A percentile compares a stretch with the other conserved stretches of the same genome.
Evolutionary conservation across 2,888 invertebrate species (phyloP).

Genomic region (Acronicta aceris): DNA sequence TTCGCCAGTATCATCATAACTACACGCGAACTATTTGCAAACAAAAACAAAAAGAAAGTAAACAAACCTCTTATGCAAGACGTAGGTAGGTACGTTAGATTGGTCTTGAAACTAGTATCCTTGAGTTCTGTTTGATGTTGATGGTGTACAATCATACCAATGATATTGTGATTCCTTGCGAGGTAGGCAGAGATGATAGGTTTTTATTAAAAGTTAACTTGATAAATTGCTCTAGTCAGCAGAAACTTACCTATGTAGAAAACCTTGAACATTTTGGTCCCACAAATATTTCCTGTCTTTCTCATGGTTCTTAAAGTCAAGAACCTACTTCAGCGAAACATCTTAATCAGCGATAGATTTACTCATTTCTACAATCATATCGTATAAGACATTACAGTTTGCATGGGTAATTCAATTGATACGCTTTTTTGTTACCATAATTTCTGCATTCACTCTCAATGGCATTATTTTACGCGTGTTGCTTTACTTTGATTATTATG

Average conservation of each 20-base stretch:
- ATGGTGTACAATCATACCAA: constrained; percentile 18
- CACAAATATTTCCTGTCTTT: too few relatives aligned
- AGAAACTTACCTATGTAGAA: too few relatives aligned
- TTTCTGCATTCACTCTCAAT: constrained; percentile 6
- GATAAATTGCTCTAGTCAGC: neutral
- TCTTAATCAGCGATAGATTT: too few relatives aligned
- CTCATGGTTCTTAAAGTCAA: too few relatives aligned
- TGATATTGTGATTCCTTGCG: neutral
- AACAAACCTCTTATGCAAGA: constrained; percentile 49
- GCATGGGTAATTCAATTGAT: constrained; percentile 20
- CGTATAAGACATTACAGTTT: constrained; percentile 4
- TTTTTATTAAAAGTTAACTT: too few relatives aligned
- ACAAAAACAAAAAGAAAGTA: constrained; percentile 64
- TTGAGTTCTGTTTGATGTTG: constrained; percentile 24
- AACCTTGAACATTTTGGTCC: neutral
- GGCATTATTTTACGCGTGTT: constrained; percentile 11
- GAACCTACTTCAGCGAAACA: too few relatives aligned
- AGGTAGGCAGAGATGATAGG: neutral
- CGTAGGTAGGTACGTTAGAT: constrained; percentile 19
- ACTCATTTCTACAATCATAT: constrained; percentile 1
- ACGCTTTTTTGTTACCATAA: constrained; percentile 19
- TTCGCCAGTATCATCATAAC: constrained; percentile 58
- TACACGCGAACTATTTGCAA: constrained; percentile 61
- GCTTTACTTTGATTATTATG: constrained; percentile 9
- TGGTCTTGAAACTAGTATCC: constrained; percentile 39